Percentiles rank a stretch among this genome's conserved stretches.
These are phyloP conservation scores for Pachymerium ferrugineum DNA, from an alignment of 2,888 invertebrate genomes.

Conservation along the genomic window DNA sequence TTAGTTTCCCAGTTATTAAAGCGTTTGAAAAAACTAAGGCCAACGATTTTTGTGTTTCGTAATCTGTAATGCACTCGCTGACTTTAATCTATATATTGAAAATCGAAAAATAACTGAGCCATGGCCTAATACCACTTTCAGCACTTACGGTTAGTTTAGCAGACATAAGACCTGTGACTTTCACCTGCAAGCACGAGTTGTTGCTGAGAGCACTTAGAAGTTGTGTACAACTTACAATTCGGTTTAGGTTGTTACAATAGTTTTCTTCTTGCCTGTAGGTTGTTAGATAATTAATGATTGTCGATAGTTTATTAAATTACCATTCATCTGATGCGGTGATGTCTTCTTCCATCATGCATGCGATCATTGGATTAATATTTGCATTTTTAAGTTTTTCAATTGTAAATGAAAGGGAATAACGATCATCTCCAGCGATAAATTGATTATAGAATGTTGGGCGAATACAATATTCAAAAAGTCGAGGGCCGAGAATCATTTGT, in stretches of 20 bases:
- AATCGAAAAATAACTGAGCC: background rate
- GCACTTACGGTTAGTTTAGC: slow-evolving; percentile 45
- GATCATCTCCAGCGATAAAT: slow-evolving; percentile 50
- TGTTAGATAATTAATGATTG: slow-evolving; percentile 36
- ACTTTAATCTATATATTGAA: background rate
- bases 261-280: slow-evolving; percentile 1
- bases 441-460: slow-evolving; percentile 49
- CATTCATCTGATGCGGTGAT: slow-evolving; percentile 40
- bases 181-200: slow-evolving; percentile 44
- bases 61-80: background rate
- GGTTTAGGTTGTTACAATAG: background rate
- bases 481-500: slow-evolving; percentile 42
- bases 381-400: slow-evolving; percentile 41
- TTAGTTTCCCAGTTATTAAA: background rate
- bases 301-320: slow-evolving; percentile 2
- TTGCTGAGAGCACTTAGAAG: background rate
- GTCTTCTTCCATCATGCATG: slow-evolving; percentile 49
- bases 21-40: background rate
- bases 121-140: background rate
- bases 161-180: slow-evolving; percentile 47
- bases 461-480: slow-evolving; percentile 42
- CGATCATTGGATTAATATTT: slow-evolving; percentile 47
- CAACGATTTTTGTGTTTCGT: background rate
- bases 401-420: slow-evolving; percentile 41
- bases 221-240: background rate